Evolutionary conservation across 2,113 vertebrate species (phyloP).

Genomic region (Heterochromis multidens): DNA sequence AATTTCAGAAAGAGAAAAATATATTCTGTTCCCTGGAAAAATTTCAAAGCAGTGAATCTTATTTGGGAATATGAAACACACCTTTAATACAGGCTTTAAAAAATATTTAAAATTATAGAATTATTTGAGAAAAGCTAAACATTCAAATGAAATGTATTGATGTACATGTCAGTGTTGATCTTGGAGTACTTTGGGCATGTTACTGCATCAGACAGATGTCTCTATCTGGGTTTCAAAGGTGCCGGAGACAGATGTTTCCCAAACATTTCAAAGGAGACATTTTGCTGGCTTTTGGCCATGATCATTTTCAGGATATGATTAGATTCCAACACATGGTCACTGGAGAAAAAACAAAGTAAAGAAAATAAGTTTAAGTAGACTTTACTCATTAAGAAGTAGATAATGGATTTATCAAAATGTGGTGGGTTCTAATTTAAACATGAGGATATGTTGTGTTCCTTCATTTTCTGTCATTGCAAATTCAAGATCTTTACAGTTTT

Average conservation of each 20-base stretch:
- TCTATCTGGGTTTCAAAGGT: slow-evolving; percentile 50
- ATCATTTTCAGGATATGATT: slow-evolving; percentile 68
- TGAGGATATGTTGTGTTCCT: background rate
- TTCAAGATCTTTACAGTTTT: background rate
- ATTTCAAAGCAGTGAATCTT: slow-evolving; percentile 54
- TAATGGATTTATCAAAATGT: background rate
- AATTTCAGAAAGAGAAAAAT: slow-evolving; percentile 61
- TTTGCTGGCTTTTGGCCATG: slow-evolving; percentile 65
- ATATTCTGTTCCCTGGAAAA: slow-evolving; percentile 45
- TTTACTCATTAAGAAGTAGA: background rate
- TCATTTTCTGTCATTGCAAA: background rate
- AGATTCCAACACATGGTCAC: slow-evolving; percentile 58
- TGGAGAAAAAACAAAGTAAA: slow-evolving; percentile 6
- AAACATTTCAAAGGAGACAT: slow-evolving; percentile 50
- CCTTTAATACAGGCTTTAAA: background rate
- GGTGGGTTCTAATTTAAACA: background rate
- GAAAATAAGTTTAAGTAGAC: background rate
- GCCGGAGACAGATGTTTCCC: slow-evolving; percentile 11
- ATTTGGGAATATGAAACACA: background rate
- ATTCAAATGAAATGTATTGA: background rate
- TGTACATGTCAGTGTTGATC: background rate
- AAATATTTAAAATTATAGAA: background rate
- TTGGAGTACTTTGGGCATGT: background rate
- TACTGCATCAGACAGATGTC: slow-evolving; percentile 45
- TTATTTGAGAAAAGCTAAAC: background rate